phyloP scores from a whole-genome alignment of 2,888 invertebrate species.

The Dendrolimus pini region DNA sequence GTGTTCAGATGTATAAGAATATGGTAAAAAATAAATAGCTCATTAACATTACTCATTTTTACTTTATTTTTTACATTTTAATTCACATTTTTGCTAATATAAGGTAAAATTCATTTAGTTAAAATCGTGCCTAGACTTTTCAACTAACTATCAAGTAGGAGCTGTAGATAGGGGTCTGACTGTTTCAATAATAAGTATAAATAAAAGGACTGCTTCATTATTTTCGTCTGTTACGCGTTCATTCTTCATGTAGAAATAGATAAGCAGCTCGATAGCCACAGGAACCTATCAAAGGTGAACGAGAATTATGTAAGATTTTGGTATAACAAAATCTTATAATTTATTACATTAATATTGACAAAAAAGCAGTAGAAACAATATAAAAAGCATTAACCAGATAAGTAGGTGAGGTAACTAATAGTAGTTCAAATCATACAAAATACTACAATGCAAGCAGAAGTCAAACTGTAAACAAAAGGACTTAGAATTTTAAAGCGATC shows the following conservation, averaged over 20 bases:
- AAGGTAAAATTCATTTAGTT: no score
- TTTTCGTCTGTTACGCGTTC: constrained; percentile 8
- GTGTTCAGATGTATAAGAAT: constrained; percentile 52
- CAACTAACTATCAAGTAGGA: neutral
- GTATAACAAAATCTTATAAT: neutral
- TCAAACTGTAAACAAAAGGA: no score
- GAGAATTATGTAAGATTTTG: neutral
- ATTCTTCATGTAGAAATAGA: constrained; percentile 7
- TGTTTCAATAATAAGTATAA: no score
- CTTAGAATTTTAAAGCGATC: no score
- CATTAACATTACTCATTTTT: constrained; percentile 19
- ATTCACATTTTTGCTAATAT: constrained; percentile 4
- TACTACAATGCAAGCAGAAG: no score
- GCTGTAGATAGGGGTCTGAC: constrained; percentile 11
- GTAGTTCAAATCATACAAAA: no score
- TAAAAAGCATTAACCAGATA: no score
- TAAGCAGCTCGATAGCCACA: constrained; percentile 4
- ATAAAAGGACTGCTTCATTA: constrained; percentile 39
- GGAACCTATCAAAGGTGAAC: constrained; percentile 14
- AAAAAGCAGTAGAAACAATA: no score
- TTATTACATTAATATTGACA: neutral
- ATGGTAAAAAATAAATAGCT: constrained; percentile 9
- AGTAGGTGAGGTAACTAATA: no score
- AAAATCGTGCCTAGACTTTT: no score
- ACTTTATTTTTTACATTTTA: constrained; percentile 31